These are phyloP conservation scores for Rhea pennata DNA, from an alignment of 2,113 vertebrate genomes.

Conservation along the genomic window DNA sequence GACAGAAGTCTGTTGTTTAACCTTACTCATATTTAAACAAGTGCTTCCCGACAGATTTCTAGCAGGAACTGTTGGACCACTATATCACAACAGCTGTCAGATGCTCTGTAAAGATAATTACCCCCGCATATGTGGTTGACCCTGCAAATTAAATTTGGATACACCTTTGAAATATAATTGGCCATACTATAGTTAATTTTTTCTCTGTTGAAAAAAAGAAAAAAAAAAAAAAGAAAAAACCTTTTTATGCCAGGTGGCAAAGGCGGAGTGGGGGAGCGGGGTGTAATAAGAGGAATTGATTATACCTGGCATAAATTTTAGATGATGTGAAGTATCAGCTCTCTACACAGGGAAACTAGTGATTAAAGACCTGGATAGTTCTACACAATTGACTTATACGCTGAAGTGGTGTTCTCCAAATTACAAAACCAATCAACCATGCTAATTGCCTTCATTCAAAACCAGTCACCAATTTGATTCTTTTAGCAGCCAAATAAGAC, in stretches of 20 bases:
- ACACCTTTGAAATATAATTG: slow-evolving; percentile 33
- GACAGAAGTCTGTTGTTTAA: slow-evolving; percentile 8
- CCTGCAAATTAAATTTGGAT: slow-evolving; percentile 17
- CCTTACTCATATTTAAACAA: slow-evolving; percentile 1
- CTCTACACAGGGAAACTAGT: slow-evolving; percentile 33
- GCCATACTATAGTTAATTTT: not conserved
- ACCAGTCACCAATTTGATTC: slow-evolving; percentile 60
- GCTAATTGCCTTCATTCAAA: slow-evolving; percentile 71
- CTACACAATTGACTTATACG: slow-evolving; percentile 66
- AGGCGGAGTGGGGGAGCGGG: not conserved
- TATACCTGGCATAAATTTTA: slow-evolving; percentile 47
- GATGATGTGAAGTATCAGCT: slow-evolving; percentile 37
- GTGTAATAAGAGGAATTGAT: slow-evolving; percentile 7
- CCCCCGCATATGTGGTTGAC: not conserved
- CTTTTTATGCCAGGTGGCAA: not conserved
- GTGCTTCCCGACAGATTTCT: not conserved
- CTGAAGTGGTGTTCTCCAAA: slow-evolving; percentile 64
- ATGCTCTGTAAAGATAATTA: slow-evolving; percentile 31
- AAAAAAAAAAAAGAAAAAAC: not conserved
- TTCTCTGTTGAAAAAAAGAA: not conserved
- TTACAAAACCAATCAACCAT: slow-evolving; percentile 69
- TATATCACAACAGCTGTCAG: slow-evolving; percentile 24
- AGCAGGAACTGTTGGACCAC: not conserved
- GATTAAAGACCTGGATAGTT: slow-evolving; percentile 69
- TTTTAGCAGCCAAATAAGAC: slow-evolving; percentile 55